Percentiles rank a stretch among this genome's conserved stretches.
Evolutionary conservation across 1,140 invertebrate species (phyloP).

Genomic region (Ephestia elutella): DNA sequence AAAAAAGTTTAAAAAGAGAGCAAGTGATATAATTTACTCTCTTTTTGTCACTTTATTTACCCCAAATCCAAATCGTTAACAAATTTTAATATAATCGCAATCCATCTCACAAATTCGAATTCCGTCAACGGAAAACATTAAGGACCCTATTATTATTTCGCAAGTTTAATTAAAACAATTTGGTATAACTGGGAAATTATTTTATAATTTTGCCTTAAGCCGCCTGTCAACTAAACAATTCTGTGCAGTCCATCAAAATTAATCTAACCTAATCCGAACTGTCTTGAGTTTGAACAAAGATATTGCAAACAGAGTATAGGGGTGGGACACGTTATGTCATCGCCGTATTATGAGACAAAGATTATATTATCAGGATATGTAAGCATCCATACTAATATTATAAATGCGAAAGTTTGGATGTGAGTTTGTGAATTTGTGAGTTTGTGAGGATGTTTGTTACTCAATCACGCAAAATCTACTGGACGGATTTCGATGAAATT

Average conservation of each 20-base stretch:
- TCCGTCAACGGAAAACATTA: conserved; percentile 37
- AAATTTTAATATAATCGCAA: conserved; percentile 21
- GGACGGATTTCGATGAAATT: no score
- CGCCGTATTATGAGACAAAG: no score
- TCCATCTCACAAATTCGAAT: conserved; percentile 29
- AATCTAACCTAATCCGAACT: conserved; percentile 65
- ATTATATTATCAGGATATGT: no score
- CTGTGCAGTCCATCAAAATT: conserved; percentile 69
- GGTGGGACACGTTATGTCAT: conserved; percentile 22
- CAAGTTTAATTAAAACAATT: conserved; percentile 65
- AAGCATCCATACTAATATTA: no score
- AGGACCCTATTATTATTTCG: conserved; percentile 43
- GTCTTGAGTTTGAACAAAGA: conserved; percentile 69
- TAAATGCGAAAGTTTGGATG: no score
- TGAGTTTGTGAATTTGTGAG: no score
- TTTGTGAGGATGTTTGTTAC: background rate
- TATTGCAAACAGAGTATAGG: conserved; percentile 60
- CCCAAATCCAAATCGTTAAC: background rate
- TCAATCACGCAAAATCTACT: no score
- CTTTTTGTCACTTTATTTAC: background rate
- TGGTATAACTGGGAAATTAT: conserved; percentile 53
- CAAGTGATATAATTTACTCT: no score
- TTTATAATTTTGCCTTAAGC: conserved; percentile 59
- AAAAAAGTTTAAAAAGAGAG: background rate
- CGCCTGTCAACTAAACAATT: conserved; percentile 65